Evolutionary conservation across 2,888 invertebrate species (phyloP).

Genomic region (Petrophora chlorosata): DNA sequence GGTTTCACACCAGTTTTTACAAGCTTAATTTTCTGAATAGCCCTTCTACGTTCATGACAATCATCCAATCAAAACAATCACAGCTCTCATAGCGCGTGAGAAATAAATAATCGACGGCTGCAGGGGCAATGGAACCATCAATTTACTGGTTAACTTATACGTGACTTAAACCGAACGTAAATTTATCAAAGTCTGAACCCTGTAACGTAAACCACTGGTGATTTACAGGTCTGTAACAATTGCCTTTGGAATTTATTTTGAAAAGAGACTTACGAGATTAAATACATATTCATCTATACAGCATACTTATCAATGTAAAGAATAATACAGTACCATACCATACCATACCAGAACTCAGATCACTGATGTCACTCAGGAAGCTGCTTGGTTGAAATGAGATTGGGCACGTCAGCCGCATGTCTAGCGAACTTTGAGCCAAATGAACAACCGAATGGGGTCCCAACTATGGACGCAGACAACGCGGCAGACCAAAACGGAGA

Average conservation of each 20-base stretch:
- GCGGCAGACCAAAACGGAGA: too few species aligned
- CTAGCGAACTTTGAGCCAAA: too few species aligned
- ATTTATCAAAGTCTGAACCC: neutral
- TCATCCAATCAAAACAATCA: constrained; percentile 66
- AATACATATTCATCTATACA: neutral
- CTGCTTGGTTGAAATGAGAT: too few species aligned
- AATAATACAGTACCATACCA: neutral
- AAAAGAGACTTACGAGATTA: neutral
- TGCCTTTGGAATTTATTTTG: neutral
- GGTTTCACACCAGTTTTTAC: constrained; percentile 41
- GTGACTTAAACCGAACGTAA: constrained; percentile 37
- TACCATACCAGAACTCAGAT: too few species aligned
- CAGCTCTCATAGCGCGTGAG: constrained; percentile 63
- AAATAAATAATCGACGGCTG: constrained; percentile 57
- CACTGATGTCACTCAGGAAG: too few species aligned
- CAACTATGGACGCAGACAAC: too few species aligned
- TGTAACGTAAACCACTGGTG: neutral
- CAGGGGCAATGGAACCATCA: constrained; percentile 60
- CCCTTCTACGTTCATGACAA: constrained; percentile 42
- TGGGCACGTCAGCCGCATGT: too few species aligned
- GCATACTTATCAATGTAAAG: neutral
- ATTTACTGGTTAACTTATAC: constrained; percentile 47
- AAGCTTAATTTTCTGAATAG: constrained; percentile 32
- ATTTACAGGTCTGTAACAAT: constrained; percentile 7
- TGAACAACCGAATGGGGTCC: too few species aligned